Percentiles rank a stretch among this genome's conserved stretches.
phyloP scores from a whole-genome alignment of 2,113 vertebrate genomes.

The Laticauda colubrina region DNA sequence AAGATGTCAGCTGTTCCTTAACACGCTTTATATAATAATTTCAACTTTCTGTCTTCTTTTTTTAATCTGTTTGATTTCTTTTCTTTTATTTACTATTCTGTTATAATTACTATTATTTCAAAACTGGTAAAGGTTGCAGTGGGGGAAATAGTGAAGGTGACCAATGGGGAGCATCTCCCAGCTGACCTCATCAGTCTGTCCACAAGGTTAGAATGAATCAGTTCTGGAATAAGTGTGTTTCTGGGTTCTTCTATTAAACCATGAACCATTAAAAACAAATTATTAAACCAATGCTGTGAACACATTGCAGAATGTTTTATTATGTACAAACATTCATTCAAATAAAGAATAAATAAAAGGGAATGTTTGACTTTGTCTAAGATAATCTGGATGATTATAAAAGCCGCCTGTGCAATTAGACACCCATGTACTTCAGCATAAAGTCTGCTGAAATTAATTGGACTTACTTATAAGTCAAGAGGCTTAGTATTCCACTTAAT shows the following conservation, averaged over 20 bases:
- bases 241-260: slow-evolving; percentile 74
- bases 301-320: background rate
- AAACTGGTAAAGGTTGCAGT: slow-evolving; percentile 92
- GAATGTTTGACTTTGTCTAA: background rate
- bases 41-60: slow-evolving; percentile 77
- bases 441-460: slow-evolving; percentile 27
- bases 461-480: background rate
- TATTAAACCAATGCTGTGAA: no score
- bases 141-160: slow-evolving; percentile 97
- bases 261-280: no score
- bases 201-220: slow-evolving; percentile 89
- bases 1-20: slow-evolving; percentile 74
- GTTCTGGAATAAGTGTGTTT: slow-evolving; percentile 65
- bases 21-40: slow-evolving; percentile 79
- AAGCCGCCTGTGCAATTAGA: background rate
- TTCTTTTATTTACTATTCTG: slow-evolving; percentile 67
- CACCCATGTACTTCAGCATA: background rate
- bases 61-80: slow-evolving; percentile 62
- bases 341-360: background rate
- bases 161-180: slow-evolving; percentile 98
- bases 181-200: slow-evolving; percentile 99
- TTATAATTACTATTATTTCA: slow-evolving; percentile 78
- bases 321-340: slow-evolving; percentile 22
- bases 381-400: background rate
- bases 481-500: background rate